Base-by-base conservation (phyloP, 2,888 invertebrate genomes). In the Drosophila paranaensis region DNA sequence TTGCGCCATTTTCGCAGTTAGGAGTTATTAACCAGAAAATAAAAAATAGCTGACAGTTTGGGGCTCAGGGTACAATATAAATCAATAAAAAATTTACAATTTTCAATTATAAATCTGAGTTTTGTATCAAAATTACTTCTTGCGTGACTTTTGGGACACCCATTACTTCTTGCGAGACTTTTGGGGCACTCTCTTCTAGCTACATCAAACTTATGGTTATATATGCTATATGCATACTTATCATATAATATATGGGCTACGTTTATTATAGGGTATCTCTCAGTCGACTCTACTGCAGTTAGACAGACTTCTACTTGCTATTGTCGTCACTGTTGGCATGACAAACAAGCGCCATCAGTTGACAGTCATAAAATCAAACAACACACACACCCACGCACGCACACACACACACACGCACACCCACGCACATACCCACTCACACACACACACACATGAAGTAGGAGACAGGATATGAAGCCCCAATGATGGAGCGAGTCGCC, bases 321-420 rank as follows among this genome's bases (percentile, higher is more conserved):
- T 48, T 58, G 51, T 51, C n/a, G 35, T 27, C 42, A 42, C 71
- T 60, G 82, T 79, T 77, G 81, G 54, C 79, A 73, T 86, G 82
- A 77, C 86, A 86, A 85, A 81, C 81, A 83, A 76, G 76, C 74
- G 74, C 69, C 81, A 86, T 81, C 81, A 76, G 82, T 81, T 82
- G 82, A 82, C 82, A 83, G 82, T 81, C 80, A 82, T 74, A 74
- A 85, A 85, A 81, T 85, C 86, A 85, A 82, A 78, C 78, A 69
- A 30, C 57, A 27, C 40, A 71, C 60, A 57, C 35, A 64, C 66
- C 65, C 55, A 40, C 25, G 51, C 20, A 16, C 27, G 14, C 37
- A 33, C 46, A 53, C 40, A 73, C 68, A 27, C 46, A 42, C 53
- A 53, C 45, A 71, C 69, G 13, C 51, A 20, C 20, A 20, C 20